These are phyloP conservation scores for Gasteruption jaculator DNA, from an alignment of 2,888 invertebrate genomes.

Conservation along the genomic window DNA sequence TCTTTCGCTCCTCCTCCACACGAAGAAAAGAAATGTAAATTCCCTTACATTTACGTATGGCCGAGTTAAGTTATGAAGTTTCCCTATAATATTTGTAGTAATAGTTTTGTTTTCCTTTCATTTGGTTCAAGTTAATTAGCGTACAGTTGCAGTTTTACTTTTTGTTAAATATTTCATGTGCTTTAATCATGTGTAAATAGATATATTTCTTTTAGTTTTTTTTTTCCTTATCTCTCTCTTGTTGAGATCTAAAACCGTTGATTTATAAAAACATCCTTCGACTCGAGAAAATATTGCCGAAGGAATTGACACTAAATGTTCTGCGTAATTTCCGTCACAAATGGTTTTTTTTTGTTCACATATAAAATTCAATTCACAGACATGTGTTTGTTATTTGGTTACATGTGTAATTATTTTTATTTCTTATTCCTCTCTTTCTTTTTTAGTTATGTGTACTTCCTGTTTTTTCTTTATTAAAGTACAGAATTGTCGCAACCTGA, in stretches of 20 bases:
- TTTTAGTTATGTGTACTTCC: no score
- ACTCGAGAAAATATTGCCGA: constrained; percentile 49
- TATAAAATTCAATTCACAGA: constrained; percentile 46
- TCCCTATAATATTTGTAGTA: constrained; percentile 30
- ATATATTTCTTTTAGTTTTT: constrained; percentile 18
- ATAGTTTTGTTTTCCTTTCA: no score
- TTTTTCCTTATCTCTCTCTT: constrained; percentile 26
- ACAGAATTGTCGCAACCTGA: constrained; percentile 44
- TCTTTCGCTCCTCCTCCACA: constrained; percentile 6
- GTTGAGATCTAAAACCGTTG: constrained; percentile 44
- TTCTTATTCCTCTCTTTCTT: not conserved
- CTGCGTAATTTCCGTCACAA: constrained; percentile 32
- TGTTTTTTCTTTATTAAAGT: constrained; percentile 3
- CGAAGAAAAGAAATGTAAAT: constrained; percentile 21
- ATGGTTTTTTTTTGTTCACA: constrained; percentile 26
- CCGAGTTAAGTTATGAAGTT: constrained; percentile 45
- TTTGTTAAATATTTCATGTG: constrained; percentile 12
- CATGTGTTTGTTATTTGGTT: constrained; percentile 23
- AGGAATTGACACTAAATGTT: constrained; percentile 43
- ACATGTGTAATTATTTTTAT: constrained; percentile 11
- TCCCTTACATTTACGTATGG: constrained; percentile 40
- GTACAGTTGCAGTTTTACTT: constrained; percentile 11
- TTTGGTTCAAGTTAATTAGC: constrained; percentile 43
- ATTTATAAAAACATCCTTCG: constrained; percentile 49
- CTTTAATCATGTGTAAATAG: constrained; percentile 5